Conservation (phyloP, 2,113 vertebrate genomes). For the Lipophrys pholis region DNA sequence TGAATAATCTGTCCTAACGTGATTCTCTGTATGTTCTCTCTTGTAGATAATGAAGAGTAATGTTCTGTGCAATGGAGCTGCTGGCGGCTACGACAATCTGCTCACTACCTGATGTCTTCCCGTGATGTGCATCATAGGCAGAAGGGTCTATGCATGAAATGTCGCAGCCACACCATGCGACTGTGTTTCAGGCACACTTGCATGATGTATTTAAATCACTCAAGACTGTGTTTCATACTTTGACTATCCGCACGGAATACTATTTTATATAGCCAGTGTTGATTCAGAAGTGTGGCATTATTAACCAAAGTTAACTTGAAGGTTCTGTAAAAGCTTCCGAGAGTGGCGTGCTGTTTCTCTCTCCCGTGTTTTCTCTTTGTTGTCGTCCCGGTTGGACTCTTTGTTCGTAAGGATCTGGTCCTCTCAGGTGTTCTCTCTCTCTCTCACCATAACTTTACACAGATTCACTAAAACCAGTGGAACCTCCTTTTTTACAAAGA, state of each 20-base stretch:
- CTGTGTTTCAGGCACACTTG: slow-evolving; percentile 67
- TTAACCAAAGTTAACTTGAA: slow-evolving; percentile 73
- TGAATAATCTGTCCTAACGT: slow-evolving; percentile 4
- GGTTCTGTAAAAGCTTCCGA: slow-evolving; percentile 34
- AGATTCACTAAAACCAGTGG: slow-evolving; percentile 39
- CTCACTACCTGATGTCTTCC: slow-evolving; percentile 76
- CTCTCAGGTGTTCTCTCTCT: slow-evolving; percentile 66
- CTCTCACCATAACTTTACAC: slow-evolving; percentile 5
- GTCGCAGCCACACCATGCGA: slow-evolving; percentile 40
- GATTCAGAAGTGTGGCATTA: slow-evolving; percentile 56
- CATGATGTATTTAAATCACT: slow-evolving; percentile 64
- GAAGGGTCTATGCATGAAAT: slow-evolving; percentile 63
- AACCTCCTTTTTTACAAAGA: slow-evolving; percentile 69
- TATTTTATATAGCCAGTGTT: slow-evolving; percentile 57
- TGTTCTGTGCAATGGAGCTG: slow-evolving; percentile 36
- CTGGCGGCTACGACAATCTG: slow-evolving; percentile 74
- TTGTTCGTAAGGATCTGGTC: slow-evolving; percentile 43
- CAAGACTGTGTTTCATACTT: slow-evolving; percentile 56
- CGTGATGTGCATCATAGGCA: slow-evolving; percentile 34
- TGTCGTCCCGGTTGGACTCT: slow-evolving; percentile 19
- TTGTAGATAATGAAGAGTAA: slow-evolving; percentile 81
- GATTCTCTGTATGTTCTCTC: slow-evolving; percentile 26
- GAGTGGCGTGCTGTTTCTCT: slow-evolving; percentile 8
- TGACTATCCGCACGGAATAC: slow-evolving; percentile 57
- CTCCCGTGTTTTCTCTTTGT: slow-evolving; percentile 15